Percentiles rank a stretch among this genome's conserved stretches.
Conservation (phyloP, 37 sponge, comb jelly and placozoan genomes). For the Axinella damicornis region DNA sequence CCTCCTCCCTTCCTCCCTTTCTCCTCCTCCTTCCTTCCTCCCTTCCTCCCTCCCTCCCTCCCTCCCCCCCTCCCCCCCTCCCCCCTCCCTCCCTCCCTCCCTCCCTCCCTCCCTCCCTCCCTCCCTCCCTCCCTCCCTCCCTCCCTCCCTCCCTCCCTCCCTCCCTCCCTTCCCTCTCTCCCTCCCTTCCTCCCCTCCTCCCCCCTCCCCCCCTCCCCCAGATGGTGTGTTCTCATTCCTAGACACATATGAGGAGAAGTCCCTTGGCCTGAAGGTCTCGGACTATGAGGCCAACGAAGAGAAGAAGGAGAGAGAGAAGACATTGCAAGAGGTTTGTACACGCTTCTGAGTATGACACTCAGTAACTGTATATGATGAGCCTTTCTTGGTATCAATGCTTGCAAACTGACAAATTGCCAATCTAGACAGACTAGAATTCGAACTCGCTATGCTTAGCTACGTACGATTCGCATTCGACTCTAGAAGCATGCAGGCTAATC, state of each 20-base stretch:
- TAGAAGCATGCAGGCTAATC: no score
- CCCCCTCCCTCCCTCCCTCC: background rate
- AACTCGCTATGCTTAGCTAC: no score
- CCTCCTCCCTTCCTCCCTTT: background rate
- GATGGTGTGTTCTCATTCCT: conserved; percentile 55
- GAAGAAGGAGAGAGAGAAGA: conserved; percentile 14
- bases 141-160: background rate
- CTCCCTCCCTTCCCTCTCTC: background rate
- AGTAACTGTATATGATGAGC: no score
- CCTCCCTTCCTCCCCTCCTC: background rate
- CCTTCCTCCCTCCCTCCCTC: background rate
- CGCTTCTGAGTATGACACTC: no score
- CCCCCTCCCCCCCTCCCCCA: background rate
- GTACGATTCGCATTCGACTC: no score
- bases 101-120: background rate
- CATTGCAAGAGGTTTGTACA: conserved; percentile 22
- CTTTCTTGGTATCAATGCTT: no score
- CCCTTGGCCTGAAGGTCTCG: conserved; percentile 24
- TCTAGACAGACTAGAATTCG: no score
- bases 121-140: background rate
- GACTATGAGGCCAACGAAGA: conserved; percentile 25
- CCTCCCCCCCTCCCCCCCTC: background rate
- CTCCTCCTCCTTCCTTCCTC: background rate
- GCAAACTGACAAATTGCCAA: no score
- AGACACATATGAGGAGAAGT: conserved; percentile 53